Conservation (phyloP, 2,113 vertebrate genomes). For the Hemicordylus capensis region DNA sequence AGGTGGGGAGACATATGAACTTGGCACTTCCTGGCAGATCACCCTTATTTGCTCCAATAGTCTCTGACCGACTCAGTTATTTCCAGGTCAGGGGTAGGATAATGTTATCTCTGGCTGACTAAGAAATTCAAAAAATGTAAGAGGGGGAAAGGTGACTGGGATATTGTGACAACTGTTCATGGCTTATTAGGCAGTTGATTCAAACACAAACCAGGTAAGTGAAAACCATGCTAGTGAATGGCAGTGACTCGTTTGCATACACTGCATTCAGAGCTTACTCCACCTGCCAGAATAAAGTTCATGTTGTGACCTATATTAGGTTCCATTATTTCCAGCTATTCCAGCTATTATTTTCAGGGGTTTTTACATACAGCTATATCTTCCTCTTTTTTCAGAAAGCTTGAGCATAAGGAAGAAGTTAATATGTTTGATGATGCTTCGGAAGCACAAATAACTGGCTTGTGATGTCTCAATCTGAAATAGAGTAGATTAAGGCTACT, state of each 20-base stretch:
- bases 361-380: too few species aligned
- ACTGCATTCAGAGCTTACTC: background rate
- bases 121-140: background rate
- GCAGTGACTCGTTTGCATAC: background rate
- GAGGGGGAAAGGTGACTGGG: background rate
- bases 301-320: background rate
- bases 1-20: background rate
- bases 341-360: background rate
- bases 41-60: background rate
- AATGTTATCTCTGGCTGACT: background rate
- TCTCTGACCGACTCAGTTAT: background rate
- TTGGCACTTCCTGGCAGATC: background rate
- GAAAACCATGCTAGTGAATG: background rate
- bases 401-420: background rate
- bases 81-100: background rate
- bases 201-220: background rate
- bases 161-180: background rate
- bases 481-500: background rate
- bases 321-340: background rate
- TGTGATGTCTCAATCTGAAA: background rate
- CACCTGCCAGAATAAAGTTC: background rate
- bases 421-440: background rate
- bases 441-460: background rate
- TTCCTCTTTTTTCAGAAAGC: background rate
- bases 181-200: background rate